Evolutionary conservation across 2,797 vertebrate species (phyloP), one percentile per base, ranked within the genome.

Genomic region (Halcyon badia): DNA sequence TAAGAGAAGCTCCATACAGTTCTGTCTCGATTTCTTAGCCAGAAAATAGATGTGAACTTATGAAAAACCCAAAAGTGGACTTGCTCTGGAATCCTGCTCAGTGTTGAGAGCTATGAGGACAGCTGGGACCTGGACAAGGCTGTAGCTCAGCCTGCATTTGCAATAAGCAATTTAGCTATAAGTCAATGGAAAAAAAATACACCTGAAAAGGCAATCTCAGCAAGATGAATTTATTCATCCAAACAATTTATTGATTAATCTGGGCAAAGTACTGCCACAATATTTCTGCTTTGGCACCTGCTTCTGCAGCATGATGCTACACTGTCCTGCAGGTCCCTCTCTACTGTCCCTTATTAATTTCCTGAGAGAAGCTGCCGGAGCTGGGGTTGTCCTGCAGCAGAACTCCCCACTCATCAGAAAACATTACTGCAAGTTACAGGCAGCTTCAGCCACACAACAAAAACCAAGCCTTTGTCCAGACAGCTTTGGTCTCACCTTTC

Each of bases 381-480:
- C n/a, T 69, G 1, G 1, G 24, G 17, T 1, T 16, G 10, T 3
- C 33, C 39, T 15, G 13, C 41, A 62, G 17, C 46, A 91, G 28
- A 89, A 24, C 21, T 41, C 25, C 30, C 10, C 8, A 24, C 14
- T 11, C 52, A 4, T 11, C 61, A 22, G 24, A 60, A 70, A 72
- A 35, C 0, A 0, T 4, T 20, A 1, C 28, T 31, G 3, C 22
- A 28, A 24, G 5, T n/a, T 4, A 12, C 10, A 5, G 35, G 6
- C 30, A 56, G 6, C 44, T 31, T 24, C 41, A 65, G 25, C 3
- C 16, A 5, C 2, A 0, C 7, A 2, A 3, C 1, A 9, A 46
- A 61, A 61, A 22, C 10, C 44, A 35, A 68, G 7, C 5, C 18
- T 52, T 26, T 14, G 4, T 5, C 30, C 60, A 37, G 42, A 6